phyloP scores from a whole-genome alignment of 2,113 vertebrate genomes.

The Genyomyrus donnyi region DNA sequence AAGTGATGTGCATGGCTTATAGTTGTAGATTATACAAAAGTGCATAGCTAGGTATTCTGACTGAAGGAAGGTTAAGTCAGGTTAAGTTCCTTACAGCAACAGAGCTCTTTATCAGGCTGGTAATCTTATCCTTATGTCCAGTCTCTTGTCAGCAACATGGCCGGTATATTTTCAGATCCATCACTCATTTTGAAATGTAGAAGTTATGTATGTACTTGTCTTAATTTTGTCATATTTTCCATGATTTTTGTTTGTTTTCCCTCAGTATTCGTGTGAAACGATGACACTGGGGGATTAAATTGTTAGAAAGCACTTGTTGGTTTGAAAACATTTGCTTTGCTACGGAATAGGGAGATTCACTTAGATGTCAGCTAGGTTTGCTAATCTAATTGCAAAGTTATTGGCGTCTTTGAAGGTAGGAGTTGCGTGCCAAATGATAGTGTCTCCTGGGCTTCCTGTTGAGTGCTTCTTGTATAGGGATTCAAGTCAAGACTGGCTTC shows the following conservation, averaged over 20 bases:
- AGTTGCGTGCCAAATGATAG: neutral
- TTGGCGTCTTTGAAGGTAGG: neutral
- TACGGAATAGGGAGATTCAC: neutral
- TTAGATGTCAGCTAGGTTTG: neutral
- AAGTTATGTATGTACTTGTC: neutral
- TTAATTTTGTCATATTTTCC: neutral
- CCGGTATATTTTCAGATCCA: neutral
- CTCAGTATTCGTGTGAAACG: neutral
- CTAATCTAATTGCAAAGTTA: neutral
- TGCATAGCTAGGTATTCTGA: neutral
- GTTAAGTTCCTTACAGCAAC: neutral
- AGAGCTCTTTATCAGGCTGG: neutral
- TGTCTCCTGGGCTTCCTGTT: neutral
- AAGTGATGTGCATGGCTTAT: neutral
- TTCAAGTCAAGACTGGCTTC: neutral
- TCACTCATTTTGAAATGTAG: neutral
- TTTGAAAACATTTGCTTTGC: neutral
- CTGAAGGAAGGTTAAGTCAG: neutral
- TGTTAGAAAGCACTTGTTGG: neutral
- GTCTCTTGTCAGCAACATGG: neutral
- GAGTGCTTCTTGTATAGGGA: neutral
- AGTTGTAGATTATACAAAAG: slow-evolving; percentile 40
- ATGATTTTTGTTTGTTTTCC: neutral
- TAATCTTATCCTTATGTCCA: neutral
- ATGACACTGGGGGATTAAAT: neutral